Conservation (phyloP, 2,113 vertebrate genomes). For the Toxotes jaculatrix region DNA sequence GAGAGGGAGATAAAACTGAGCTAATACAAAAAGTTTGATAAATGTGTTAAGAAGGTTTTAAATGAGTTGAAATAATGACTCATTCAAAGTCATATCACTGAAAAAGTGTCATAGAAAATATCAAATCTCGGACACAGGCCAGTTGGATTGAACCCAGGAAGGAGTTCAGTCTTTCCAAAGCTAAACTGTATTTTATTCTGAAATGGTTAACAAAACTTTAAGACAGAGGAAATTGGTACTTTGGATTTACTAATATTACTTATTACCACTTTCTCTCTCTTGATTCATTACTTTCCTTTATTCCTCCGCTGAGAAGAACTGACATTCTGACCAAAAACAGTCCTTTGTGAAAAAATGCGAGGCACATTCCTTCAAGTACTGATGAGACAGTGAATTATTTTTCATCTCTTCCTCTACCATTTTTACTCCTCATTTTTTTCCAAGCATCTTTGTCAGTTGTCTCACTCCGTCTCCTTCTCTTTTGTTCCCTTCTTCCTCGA, state of each 20-base stretch:
- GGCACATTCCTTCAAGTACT: too few relatives aligned
- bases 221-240: background rate
- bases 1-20: conserved; percentile 9
- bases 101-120: conserved; percentile 15
- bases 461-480: conserved; percentile 72
- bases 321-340: too few relatives aligned
- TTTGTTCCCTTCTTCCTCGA: conserved; percentile 8
- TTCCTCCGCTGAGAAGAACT: background rate
- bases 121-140: conserved; percentile 14
- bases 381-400: background rate
- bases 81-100: background rate
- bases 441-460: background rate
- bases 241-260: background rate
- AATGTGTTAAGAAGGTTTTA: conserved; percentile 39
- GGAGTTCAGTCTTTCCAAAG: background rate
- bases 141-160: background rate
- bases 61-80: conserved; percentile 45
- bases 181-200: background rate
- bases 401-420: background rate
- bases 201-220: background rate
- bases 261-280: background rate
- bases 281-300: background rate
- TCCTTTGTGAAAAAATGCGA: too few relatives aligned
- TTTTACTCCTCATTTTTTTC: conserved; percentile 37
- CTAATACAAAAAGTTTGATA: conserved; percentile 39